Conservation (phyloP, 2,797 vertebrate species). For the Smutsia temminckii region DNA sequence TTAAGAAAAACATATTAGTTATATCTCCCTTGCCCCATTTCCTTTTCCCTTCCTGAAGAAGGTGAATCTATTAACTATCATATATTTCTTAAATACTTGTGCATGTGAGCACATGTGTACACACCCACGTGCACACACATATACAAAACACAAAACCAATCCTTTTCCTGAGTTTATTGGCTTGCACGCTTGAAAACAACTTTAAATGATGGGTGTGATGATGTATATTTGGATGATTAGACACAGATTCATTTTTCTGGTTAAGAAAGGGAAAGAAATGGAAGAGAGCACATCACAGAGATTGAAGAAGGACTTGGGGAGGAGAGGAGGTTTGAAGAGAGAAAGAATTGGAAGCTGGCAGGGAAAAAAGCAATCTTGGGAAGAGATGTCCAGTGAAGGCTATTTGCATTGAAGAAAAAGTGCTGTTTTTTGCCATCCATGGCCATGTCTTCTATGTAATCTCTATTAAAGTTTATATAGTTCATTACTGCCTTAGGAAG, state of each 20-base stretch:
- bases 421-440: background rate
- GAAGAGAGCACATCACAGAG: background rate
- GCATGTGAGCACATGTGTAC: too few species aligned
- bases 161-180: background rate
- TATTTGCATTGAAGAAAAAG: background rate
- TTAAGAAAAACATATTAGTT: background rate
- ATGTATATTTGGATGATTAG: background rate
- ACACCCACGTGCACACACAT: too few species aligned
- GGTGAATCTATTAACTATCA: background rate
- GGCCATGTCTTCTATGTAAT: background rate
- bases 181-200: background rate
- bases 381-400: background rate
- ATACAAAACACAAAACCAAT: background rate
- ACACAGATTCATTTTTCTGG: background rate
- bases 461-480: background rate
- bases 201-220: background rate
- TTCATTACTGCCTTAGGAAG: background rate
- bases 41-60: background rate
- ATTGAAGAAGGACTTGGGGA: background rate
- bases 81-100: background rate
- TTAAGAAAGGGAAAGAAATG: background rate
- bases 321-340: background rate
- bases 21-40: background rate
- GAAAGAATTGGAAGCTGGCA: background rate
- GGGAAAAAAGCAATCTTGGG: background rate